Conservation (phyloP, 1,140 invertebrate species). For the Cydia splendana region DNA sequence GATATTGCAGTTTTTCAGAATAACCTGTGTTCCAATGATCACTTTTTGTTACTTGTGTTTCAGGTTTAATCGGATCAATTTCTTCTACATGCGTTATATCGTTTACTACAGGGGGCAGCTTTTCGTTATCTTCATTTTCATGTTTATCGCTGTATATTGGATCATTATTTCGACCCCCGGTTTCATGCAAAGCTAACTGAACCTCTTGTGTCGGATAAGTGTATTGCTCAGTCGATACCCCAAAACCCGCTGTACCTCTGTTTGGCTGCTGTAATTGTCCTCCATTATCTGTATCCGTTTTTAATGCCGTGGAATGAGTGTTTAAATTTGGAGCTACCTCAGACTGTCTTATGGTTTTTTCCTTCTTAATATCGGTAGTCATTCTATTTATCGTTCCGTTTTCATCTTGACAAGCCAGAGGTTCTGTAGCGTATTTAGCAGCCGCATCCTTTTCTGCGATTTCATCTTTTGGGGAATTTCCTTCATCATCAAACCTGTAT, state of each 20-base stretch:
- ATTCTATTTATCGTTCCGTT: background rate
- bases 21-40: background rate
- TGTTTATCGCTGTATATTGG: constrained; percentile 5
- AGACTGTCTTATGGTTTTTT: background rate
- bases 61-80: constrained; percentile 12
- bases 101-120: background rate
- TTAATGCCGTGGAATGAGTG: background rate
- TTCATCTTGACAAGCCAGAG: background rate
- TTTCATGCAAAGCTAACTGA: background rate
- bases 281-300: background rate
- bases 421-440: background rate
- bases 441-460: background rate
- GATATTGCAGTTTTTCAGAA: constrained; percentile 34
- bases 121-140: constrained; percentile 28
- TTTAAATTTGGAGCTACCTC: background rate
- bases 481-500: background rate
- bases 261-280: background rate
- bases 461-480: background rate
- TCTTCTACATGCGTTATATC: constrained; percentile 17
- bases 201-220: background rate
- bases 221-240: background rate
- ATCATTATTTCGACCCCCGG: background rate
- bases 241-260: background rate
- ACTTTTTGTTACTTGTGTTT: background rate
- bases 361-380: background rate